phyloP scores from a whole-genome alignment of 2,888 invertebrate genomes.

The Tenthredo livida region DNA sequence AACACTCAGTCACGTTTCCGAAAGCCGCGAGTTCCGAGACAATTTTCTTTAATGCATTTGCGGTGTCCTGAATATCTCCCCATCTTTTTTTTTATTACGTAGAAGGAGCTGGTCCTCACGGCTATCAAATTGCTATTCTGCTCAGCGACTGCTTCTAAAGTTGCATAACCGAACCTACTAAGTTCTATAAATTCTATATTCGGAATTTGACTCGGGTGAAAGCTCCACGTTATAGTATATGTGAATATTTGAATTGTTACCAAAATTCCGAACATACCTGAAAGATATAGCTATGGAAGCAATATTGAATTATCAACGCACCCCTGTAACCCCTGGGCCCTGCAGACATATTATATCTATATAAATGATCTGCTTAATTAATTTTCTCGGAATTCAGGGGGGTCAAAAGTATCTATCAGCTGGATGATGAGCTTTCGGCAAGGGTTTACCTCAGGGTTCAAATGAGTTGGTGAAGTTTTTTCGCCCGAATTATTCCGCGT shows the following conservation, averaged over 20 bases:
- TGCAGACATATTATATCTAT: not conserved
- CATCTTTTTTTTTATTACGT: not conserved
- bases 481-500: not conserved
- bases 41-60: conserved; percentile 23
- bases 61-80: not conserved
- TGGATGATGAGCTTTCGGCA: conserved; percentile 8
- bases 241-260: not conserved
- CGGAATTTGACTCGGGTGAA: not conserved
- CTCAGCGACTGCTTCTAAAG: not conserved
- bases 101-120: not conserved
- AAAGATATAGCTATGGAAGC: not conserved
- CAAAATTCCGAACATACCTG: not conserved
- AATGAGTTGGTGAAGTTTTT: conserved; percentile 3
- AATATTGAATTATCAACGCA: not conserved
- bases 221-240: not conserved
- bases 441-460: not conserved
- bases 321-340: not conserved
- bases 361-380: not conserved
- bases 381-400: not conserved
- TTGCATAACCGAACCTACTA: not conserved
- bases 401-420: conserved; percentile 20
- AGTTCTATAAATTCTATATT: conserved; percentile 19
- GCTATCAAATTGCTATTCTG: not conserved
- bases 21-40: not conserved
- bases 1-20: not conserved